Conservation (phyloP, 2,888 invertebrate genomes). For the Harmothoe impar region DNA sequence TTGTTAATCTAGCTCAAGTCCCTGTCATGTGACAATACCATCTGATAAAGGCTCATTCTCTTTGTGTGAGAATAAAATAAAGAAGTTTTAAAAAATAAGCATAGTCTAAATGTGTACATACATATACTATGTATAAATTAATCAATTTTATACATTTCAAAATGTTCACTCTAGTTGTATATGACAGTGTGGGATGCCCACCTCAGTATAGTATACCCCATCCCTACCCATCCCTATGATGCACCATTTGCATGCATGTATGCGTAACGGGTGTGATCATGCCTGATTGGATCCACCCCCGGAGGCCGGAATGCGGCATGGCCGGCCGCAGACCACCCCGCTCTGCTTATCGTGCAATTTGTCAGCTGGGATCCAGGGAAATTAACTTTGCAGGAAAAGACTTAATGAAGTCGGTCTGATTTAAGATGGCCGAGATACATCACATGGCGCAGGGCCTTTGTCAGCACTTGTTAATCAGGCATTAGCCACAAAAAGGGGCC, state of each 20-base stretch:
- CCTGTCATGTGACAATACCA: too few relatives aligned
- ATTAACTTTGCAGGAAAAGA: conserved; percentile 15
- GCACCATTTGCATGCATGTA: background rate
- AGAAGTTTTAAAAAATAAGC: too few relatives aligned
- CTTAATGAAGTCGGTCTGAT: conserved; percentile 15
- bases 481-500: background rate
- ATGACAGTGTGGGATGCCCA: background rate
- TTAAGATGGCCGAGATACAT: conserved; percentile 5
- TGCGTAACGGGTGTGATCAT: background rate
- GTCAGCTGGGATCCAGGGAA: conserved; percentile 13
- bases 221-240: background rate
- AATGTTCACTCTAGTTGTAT: too few relatives aligned
- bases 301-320: background rate
- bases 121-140: too few relatives aligned
- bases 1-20: too few relatives aligned
- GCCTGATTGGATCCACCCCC: background rate
- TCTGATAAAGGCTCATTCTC: too few relatives aligned
- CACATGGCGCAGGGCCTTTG: background rate
- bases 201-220: background rate
- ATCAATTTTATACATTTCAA: too few relatives aligned
- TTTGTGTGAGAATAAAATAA: too few relatives aligned
- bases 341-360: background rate
- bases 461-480: conserved; percentile 27
- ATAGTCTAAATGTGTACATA: too few relatives aligned
- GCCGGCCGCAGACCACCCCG: background rate